Percentiles rank a stretch among this genome's conserved stretches.
Evolutionary conservation across 1,140 invertebrate genomes (phyloP).

Genomic region (Cylas formicarius): DNA sequence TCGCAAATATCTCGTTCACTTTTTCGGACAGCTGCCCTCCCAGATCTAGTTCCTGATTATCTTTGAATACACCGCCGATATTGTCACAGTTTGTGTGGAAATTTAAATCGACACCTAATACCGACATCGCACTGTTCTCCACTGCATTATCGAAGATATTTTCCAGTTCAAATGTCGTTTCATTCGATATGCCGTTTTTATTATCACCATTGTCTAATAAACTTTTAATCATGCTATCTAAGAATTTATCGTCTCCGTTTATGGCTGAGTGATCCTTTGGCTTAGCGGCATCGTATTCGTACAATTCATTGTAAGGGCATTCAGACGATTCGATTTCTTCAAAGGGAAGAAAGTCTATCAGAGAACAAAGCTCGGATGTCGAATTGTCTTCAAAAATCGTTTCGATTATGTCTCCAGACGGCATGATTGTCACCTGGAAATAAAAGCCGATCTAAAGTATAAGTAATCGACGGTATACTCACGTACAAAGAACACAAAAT

Average conservation of each 20-base stretch:
- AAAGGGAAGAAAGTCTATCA: slow-evolving; percentile 22
- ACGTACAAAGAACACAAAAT: no score
- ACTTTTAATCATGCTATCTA: slow-evolving; percentile 26
- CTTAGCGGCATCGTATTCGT: not conserved
- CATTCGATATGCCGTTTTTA: slow-evolving; percentile 2
- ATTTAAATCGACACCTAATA: slow-evolving; percentile 31
- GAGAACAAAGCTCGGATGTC: slow-evolving; percentile 10
- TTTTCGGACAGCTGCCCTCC: slow-evolving; percentile 9
- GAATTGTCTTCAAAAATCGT: slow-evolving; percentile 12
- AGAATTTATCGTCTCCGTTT: slow-evolving; percentile 26
- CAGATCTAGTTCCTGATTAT: slow-evolving; percentile 19
- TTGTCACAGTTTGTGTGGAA: slow-evolving; percentile 18
- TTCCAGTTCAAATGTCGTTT: slow-evolving; percentile 15
- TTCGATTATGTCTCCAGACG: slow-evolving; percentile 7
- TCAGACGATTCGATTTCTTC: slow-evolving; percentile 19
- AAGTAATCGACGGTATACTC: no score
- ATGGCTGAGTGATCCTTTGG: slow-evolving; percentile 13
- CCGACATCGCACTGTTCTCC: slow-evolving; percentile 25
- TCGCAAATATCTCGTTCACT: slow-evolving; percentile 20
- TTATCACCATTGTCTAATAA: slow-evolving; percentile 20
- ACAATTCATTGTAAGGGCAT: slow-evolving; percentile 8
- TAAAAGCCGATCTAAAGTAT: no score
- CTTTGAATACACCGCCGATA: slow-evolving; percentile 8
- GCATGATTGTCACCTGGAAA: slow-evolving; percentile 9
- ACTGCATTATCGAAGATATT: slow-evolving; percentile 17